Evolutionary conservation across 2,888 invertebrate genomes (phyloP).

Genomic region (Pinctada fucata): DNA sequence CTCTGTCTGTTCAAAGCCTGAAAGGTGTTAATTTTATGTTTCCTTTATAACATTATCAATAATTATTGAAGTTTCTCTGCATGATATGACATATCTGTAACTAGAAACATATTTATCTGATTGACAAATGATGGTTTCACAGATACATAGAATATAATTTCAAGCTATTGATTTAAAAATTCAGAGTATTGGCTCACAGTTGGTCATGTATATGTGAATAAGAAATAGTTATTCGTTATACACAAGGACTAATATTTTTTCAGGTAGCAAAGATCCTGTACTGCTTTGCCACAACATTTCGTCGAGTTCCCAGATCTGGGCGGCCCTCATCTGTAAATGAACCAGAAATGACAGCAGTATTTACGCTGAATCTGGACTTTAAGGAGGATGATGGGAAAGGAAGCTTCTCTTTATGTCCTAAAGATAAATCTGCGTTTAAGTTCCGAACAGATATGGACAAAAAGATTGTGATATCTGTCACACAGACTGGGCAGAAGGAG

Average conservation of each 20-base stretch:
- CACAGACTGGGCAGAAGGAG: slow-evolving; percentile 78
- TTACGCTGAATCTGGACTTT: slow-evolving; percentile 94
- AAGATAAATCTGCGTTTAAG: slow-evolving; percentile 79
- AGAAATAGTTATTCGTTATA: too few relatives aligned
- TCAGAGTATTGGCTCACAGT: too few relatives aligned
- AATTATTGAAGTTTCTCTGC: too few relatives aligned
- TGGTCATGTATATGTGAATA: too few relatives aligned
- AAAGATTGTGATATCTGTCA: slow-evolving; percentile 89
- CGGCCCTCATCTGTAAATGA: slow-evolving; percentile 48
- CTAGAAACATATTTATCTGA: too few relatives aligned
- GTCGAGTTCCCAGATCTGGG: slow-evolving; percentile 83
- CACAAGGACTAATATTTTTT: slow-evolving; percentile 32
- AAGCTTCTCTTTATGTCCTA: slow-evolving; percentile 87
- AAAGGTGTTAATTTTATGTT: too few relatives aligned
- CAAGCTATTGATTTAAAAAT: too few relatives aligned
- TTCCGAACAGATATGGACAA: slow-evolving; percentile 90
- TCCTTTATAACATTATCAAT: too few relatives aligned
- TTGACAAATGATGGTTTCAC: too few relatives aligned
- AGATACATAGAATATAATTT: too few relatives aligned
- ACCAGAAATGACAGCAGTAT: slow-evolving; percentile 84
- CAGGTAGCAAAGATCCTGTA: slow-evolving; percentile 80
- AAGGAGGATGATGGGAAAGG: slow-evolving; percentile 78
- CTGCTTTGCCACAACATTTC: slow-evolving; percentile 96
- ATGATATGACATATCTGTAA: too few relatives aligned
- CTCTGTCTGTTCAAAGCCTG: too few relatives aligned